These are phyloP conservation scores for Drosophila ambigua DNA, from an alignment of 1,140 invertebrate species.

Conservation along the genomic window DNA sequence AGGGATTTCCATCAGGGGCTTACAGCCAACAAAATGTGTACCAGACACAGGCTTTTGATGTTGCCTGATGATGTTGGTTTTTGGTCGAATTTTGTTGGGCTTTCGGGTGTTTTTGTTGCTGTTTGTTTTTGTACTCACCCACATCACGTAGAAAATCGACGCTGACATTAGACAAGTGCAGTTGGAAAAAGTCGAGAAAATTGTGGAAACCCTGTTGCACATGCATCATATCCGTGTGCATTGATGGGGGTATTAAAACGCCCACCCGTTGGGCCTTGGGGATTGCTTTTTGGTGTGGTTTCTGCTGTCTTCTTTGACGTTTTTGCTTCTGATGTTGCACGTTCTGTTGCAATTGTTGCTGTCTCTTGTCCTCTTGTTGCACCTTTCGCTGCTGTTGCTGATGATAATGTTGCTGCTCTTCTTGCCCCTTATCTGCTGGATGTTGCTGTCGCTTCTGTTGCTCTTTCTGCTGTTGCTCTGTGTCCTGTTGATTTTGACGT, in stretches of 20 bases:
- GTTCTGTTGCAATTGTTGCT: constrained; percentile 3
- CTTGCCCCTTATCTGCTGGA: too few species aligned
- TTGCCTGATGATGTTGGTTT: neutral
- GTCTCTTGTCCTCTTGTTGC: neutral
- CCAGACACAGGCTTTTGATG: neutral
- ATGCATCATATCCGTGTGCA: constrained; percentile 71
- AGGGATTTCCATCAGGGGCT: constrained; percentile 24
- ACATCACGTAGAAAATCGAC: constrained; percentile 77
- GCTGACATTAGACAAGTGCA: constrained; percentile 65
- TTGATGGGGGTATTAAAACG: constrained; percentile 69
- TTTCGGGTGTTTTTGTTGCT: constrained; percentile 10
- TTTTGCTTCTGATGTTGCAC: constrained; percentile 22
- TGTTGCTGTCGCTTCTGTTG: constrained; percentile 30
- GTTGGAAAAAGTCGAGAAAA: constrained; percentile 78
- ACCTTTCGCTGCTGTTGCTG: constrained; percentile 7
- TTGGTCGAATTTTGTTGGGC: neutral
- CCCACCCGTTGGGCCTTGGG: constrained; percentile 58
- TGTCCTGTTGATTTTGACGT: constrained; percentile 63
- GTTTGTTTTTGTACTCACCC: constrained; percentile 62
- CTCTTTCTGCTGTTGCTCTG: constrained; percentile 22
- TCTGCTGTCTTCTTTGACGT: constrained; percentile 30
- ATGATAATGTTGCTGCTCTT: constrained; percentile 17
- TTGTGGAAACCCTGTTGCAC: constrained; percentile 77
- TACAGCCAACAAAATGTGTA: constrained; percentile 2
- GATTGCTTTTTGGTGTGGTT: constrained; percentile 18